These are phyloP conservation scores for Trachymyrmex septentrionalis DNA, from an alignment of 1,140 invertebrate genomes.

Conservation along the genomic window DNA sequence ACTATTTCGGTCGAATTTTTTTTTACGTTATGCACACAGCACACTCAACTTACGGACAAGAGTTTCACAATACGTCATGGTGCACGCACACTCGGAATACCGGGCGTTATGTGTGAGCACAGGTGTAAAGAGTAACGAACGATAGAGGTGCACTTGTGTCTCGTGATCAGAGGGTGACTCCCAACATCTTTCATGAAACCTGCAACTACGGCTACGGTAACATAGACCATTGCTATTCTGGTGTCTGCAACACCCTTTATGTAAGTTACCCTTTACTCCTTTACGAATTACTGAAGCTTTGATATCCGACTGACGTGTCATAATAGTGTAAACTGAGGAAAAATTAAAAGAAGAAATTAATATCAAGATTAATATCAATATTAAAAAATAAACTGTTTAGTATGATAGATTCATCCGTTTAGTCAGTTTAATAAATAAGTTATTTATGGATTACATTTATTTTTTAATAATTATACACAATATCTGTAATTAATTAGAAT, in stretches of 20 bases:
- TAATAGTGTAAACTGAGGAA: not conserved
- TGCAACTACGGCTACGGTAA: not conserved
- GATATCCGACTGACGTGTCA: not conserved
- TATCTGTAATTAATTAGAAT: not conserved
- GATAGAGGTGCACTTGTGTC: constrained; percentile 59
- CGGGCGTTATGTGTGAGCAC: constrained; percentile 47
- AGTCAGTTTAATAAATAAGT: not conserved
- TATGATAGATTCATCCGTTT: not conserved
- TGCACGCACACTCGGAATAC: constrained; percentile 14
- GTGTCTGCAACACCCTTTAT: not conserved
- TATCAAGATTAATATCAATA: not conserved
- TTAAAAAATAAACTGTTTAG: not conserved
- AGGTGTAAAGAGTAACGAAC: constrained; percentile 67
- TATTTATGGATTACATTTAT: not conserved
- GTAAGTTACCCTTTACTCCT: not conserved
- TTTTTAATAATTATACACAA: not conserved
- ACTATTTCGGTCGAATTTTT: constrained; percentile 67
- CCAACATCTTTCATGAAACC: constrained; percentile 42
- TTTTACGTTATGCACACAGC: constrained; percentile 42
- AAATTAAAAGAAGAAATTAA: constrained; percentile 26
- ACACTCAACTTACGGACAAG: not conserved
- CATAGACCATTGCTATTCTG: constrained; percentile 31
- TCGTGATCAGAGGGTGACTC: constrained; percentile 47
- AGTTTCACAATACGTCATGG: constrained; percentile 45
- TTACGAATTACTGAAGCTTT: not conserved